Base-by-base conservation (phyloP, 2,888 invertebrate species). In the Lasioglossum leucozonium region DNA sequence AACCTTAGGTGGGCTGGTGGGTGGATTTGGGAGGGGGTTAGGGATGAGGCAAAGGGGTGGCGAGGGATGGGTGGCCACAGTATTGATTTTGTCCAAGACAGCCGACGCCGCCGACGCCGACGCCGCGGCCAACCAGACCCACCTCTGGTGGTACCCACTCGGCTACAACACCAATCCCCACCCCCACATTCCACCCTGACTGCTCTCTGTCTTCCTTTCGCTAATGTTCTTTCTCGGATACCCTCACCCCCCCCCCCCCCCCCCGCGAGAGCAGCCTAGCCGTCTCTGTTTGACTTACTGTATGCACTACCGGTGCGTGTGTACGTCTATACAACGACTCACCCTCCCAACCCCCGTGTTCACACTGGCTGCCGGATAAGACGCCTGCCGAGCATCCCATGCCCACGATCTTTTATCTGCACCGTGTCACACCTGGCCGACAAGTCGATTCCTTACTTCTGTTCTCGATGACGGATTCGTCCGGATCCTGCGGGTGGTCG, bases 81-180 rank as follows among this genome's bases (percentile, higher is more conserved):
- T 95, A 95, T 95, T 95, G 95, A 95, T 95, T 95, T 94, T 95
- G 95, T 95, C 95, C 95, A 95, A 95, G 95, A 95, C 95, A 94
- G 95, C 94, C 90, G 91, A 91, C 91, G 93, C 92, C 92, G 92
- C 93, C 92, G 93, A 91, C 92, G 92, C 93, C 93, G 92, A 93
- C 93, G 94, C 94, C 94, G 94, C 92, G 94, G 94, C 94, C 94
- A 95, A 95, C 95, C 94, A 94, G 93, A 94, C 92, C 94, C 93
- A 94, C 94, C 94, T 94, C 94, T 93, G 92, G 93, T 93, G 93
- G 94, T 94, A 94, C 93, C 93, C 93, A 94, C 94, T 93, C 90
- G 90, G 89, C 90, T 90, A 90, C 90, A 90, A 90, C 90, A 90
- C 90, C 90, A 81, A 86, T 80, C 91, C 85, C 90, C 87, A 85